Evolutionary conservation across 2,888 invertebrate genomes (phyloP), one percentile per base, ranked within the genome.

Genomic region (Tinea pellionella): DNA sequence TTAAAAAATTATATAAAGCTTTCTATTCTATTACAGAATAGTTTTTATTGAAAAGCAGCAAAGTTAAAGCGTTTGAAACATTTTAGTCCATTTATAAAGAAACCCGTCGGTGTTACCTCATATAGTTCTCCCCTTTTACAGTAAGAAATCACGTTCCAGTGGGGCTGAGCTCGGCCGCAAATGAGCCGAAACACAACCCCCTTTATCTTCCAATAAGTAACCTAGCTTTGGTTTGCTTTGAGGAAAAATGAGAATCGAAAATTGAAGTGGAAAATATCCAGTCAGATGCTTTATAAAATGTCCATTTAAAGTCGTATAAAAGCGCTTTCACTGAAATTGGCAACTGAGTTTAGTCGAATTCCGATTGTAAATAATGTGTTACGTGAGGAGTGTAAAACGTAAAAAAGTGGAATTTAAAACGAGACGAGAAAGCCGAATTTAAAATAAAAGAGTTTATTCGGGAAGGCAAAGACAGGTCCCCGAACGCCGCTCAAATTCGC

Each of bases 161-260:
- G 74, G 71, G 68, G 64, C 65, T 57, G 72, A 75, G 72, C 75
- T 75, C 73, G 68, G 69, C 78, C 78, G 77, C 78, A 82, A 84
- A 84, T 83, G 84, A 80, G 76, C 80, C 84, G 82, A 80, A 84
- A 82, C 81, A 79, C 73, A 75, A 57, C 75, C 71, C 78, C 76
- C 74, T 82, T 83, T 84, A 83, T 84, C 83, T 80, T 74, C 75
- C 77, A 81, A 79, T 81, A 82, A 80, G 77, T 80, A 78, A 80
- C 70, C 72, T 70, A 75, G 73, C 75, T 79, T 78, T 73, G 77
- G 72, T 77, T 78, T 75, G 19, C 69, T 70, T 69, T 63, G 61
- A 59, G 66, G 68, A 69, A 69, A 75, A 77, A 77, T 72, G 69
- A 69, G 68, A 68, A 69, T 70, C 69, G 70, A 69, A 72, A 73